Evolutionary conservation across 2,797 vertebrate genomes (phyloP), one percentile per base, ranked within the genome.

Genomic region (Holocentrus rufus): DNA sequence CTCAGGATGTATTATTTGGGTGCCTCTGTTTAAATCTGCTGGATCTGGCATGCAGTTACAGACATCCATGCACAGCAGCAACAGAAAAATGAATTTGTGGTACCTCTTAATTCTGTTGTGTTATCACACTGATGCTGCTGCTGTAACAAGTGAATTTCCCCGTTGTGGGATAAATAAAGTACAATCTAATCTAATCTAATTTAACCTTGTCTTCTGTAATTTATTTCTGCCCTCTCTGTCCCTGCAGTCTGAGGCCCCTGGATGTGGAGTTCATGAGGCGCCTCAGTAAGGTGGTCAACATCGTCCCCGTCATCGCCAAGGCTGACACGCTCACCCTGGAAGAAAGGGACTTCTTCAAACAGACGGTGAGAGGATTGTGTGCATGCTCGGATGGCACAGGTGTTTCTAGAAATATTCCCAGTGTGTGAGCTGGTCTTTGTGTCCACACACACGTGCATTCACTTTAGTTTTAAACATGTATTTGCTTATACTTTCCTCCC

Each of bases 191-290:
- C n/a, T n/a, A n/a, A n/a, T n/a, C n/a, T n/a, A n/a, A n/a, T n/a
- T n/a, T n/a, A n/a, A n/a, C 9, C 7, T 14, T 14, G 14, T 44
- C 14, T 15, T 44, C 27, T 69, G 10, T 14, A 27, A 0, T 83
- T 8, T 79, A n/a, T 76, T 5, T 0, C 1, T 20, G 49, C 11
- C 10, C 10, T 42, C 30, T 59, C 34, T 59, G 34, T 22, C 39
- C 39, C 31, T 76, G 4, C 87, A 98, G 97, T 74, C 95, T 99
- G 53, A 91, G 97, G 77, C 97, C 96, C 7, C 82, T 98, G 71
- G 97, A 98, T 89, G 96, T 98, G 22, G 97, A 98, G 90, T 99
- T 98, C 91, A 98, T 98, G 97, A 95, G 95, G 62, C 96, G 96
- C 54, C 95, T 98, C 65, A 98, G 97, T 85, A 98, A 98, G 85